phyloP scores from a whole-genome alignment of 2,113 vertebrate genomes.

The Baryphthengus martii region DNA sequence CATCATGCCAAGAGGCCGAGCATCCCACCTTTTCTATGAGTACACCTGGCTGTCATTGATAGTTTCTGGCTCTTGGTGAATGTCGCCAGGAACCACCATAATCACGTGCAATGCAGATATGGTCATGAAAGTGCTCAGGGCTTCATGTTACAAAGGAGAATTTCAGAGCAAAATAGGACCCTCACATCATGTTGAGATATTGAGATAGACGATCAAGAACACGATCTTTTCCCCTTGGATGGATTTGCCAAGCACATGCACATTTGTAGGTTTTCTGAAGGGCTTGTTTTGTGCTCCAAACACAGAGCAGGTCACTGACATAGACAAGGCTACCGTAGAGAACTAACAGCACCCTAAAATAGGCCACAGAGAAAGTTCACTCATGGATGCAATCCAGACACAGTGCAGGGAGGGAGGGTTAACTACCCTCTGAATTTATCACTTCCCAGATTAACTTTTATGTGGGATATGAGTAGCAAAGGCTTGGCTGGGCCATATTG shows the following conservation, averaged over 20 bases:
- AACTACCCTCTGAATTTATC: background rate
- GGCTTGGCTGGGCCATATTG: background rate
- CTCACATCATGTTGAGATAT: background rate
- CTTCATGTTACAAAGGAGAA: background rate
- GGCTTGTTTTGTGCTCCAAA: background rate
- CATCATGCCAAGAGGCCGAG: background rate
- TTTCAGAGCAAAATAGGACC: background rate
- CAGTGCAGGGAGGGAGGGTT: background rate
- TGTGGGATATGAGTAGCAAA: background rate
- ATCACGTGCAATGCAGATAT: background rate
- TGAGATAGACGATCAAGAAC: background rate
- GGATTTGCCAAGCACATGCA: background rate
- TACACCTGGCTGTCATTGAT: background rate
- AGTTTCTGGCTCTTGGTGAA: background rate
- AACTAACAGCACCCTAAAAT: background rate
- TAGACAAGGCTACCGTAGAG: background rate
- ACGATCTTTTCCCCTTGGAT: background rate
- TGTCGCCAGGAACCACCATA: background rate
- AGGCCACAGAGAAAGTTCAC: background rate
- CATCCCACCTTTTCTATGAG: background rate
- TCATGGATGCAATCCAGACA: rapidly evolving
- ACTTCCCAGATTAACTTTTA: background rate
- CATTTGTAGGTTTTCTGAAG: background rate
- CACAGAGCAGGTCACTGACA: background rate
- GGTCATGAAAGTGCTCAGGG: rapidly evolving